Evolutionary conservation across 1,140 invertebrate species (phyloP).

Genomic region (Drosophila nigrodunni): DNA sequence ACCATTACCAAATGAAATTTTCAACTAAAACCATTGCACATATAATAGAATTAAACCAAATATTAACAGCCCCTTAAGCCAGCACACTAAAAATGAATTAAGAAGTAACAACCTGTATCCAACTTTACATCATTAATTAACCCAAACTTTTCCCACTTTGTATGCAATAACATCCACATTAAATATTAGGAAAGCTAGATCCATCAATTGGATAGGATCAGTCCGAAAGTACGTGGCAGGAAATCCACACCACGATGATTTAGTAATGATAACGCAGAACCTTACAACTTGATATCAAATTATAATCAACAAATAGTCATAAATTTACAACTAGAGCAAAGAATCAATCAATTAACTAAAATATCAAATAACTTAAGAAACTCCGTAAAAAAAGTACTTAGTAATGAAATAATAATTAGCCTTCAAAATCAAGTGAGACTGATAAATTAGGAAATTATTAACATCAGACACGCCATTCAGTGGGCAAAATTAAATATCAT

Average conservation of each 20-base stretch:
- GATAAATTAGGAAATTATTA: not conserved
- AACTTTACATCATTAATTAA: not conserved
- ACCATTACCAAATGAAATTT: no score
- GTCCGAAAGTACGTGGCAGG: conserved; percentile 6
- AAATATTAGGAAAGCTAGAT: conserved; percentile 13
- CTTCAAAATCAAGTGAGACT: not conserved
- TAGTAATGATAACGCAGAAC: not conserved
- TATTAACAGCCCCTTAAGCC: no score
- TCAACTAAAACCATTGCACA: no score
- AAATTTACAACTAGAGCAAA: not conserved
- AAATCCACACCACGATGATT: conserved; percentile 7
- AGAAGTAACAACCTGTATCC: no score
- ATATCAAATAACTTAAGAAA: not conserved
- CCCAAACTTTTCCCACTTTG: not conserved
- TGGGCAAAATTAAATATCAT: no score
- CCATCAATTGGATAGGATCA: conserved; percentile 12
- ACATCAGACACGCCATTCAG: no score
- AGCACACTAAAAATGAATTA: no score
- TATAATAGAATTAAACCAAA: no score
- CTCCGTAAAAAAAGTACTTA: not conserved
- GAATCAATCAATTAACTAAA: not conserved
- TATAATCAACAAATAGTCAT: not conserved
- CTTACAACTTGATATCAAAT: not conserved
- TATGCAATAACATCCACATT: not conserved
- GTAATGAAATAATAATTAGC: not conserved